These are phyloP conservation scores for Cassiopea xamachana DNA, from an alignment of 30 jellyfish, hydroid and myxozoan species.

Conservation along the genomic window DNA sequence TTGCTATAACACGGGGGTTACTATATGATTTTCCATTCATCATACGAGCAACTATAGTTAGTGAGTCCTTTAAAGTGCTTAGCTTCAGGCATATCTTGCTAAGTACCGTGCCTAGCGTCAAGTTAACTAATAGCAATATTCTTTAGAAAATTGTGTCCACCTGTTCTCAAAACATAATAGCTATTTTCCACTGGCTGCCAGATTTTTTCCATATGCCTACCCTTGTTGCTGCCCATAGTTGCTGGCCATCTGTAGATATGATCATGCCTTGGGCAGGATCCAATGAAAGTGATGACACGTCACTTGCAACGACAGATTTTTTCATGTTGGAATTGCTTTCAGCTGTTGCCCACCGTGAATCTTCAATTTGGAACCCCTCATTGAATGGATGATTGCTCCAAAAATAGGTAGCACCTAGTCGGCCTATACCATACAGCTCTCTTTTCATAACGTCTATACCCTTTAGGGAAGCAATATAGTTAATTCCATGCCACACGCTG, in stretches of 20 bases:
- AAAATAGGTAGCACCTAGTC: not conserved
- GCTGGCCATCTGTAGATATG: not conserved
- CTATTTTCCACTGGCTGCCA: slow-evolving; percentile 1
- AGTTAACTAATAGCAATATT: not conserved
- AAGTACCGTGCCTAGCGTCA: not conserved
- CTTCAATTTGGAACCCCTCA: slow-evolving; percentile 3
- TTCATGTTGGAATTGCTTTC: not conserved
- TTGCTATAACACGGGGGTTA: too few relatives aligned
- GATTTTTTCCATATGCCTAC: not conserved
- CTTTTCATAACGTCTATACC: slow-evolving; percentile 1
- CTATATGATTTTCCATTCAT: too few relatives aligned
- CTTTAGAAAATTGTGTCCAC: too few relatives aligned
- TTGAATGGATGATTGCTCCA: not conserved
- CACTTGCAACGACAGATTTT: not conserved
- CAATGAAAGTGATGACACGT: not conserved
- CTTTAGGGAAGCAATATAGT: slow-evolving; percentile 1
- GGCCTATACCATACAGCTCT: not conserved
- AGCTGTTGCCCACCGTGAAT: slow-evolving; percentile 8
- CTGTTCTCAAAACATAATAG: not conserved
- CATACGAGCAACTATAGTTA: too few relatives aligned
- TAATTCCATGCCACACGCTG: slow-evolving; percentile 1
- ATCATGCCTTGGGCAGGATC: not conserved
- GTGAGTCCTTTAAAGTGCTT: too few relatives aligned
- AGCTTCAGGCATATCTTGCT: not conserved
- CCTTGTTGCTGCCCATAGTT: slow-evolving; percentile 16